Conservation (phyloP, 1,140 invertebrate species). For the Drosophila repleta region DNA sequence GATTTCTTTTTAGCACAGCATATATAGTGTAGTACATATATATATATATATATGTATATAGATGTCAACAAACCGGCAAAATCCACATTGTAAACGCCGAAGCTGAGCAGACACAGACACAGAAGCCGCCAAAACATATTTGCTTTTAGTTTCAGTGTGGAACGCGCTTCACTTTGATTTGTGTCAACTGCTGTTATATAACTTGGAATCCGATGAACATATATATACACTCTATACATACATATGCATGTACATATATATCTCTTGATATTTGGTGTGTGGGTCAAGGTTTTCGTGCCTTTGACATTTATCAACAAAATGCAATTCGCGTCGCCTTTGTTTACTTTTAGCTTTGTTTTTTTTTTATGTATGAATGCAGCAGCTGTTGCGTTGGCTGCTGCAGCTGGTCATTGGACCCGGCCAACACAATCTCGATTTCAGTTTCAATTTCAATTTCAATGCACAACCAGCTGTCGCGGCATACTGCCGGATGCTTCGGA, state of each 20-base stretch:
- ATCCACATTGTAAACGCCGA: slow-evolving; percentile 51
- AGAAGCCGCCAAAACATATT: slow-evolving; percentile 37
- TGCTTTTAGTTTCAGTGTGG: neutral
- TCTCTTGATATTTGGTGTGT: slow-evolving; percentile 11
- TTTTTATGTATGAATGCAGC: slow-evolving; percentile 20
- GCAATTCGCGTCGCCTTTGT: slow-evolving; percentile 24
- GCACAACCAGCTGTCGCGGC: slow-evolving; percentile 55
- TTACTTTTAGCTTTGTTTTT: slow-evolving; percentile 30
- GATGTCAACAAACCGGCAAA: slow-evolving; percentile 65
- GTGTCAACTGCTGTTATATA: slow-evolving; percentile 29
- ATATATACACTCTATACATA: neutral
- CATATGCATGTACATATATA: neutral
- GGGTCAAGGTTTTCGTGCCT: slow-evolving; percentile 44
- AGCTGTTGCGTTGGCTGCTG: neutral
- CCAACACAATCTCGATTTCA: slow-evolving; percentile 56
- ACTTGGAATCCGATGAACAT: neutral
- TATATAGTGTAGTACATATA: neutral
- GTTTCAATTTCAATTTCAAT: slow-evolving; percentile 58
- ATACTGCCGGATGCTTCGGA: slow-evolving; percentile 65
- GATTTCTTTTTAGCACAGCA: slow-evolving; percentile 63
- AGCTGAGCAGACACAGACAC: slow-evolving; percentile 47
- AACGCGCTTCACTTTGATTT: slow-evolving; percentile 4
- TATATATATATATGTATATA: neutral
- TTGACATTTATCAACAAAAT: slow-evolving; percentile 5
- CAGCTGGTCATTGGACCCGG: slow-evolving; percentile 75